These are phyloP conservation scores for Camponotus floridanus DNA, from an alignment of 1,140 invertebrate genomes.

Conservation along the genomic window DNA sequence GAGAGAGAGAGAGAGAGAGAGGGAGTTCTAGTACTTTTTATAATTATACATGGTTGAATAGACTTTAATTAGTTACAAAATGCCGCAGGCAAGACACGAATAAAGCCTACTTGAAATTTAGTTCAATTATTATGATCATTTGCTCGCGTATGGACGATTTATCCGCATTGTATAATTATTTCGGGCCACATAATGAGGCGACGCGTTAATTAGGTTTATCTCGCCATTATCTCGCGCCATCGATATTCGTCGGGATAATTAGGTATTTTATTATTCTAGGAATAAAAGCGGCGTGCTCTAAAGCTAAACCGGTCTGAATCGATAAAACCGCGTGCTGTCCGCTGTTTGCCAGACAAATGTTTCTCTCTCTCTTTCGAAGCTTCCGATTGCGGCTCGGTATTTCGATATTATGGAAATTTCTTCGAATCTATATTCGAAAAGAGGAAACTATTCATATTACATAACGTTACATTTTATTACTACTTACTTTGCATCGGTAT, in stretches of 20 bases:
- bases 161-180: conserved; percentile 58
- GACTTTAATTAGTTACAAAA: conserved; percentile 39
- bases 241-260: conserved; percentile 43
- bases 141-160: conserved; percentile 47
- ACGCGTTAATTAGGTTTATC: conserved; percentile 58
- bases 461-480: background rate
- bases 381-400: background rate
- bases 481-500: background rate
- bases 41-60: conserved; percentile 42
- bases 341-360: background rate
- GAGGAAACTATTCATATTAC: no score
- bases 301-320: conserved; percentile 8
- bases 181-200: conserved; percentile 36
- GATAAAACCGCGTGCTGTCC: background rate
- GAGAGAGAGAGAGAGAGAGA: no score
- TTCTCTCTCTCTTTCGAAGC: background rate
- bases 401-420: background rate
- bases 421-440: no score
- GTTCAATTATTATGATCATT: conserved; percentile 53
- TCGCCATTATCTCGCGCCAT: conserved; percentile 36
- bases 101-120: conserved; percentile 37
- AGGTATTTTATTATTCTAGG: conserved; percentile 29
- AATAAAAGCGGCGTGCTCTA: conserved; percentile 8
- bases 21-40: background rate
- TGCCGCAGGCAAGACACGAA: conserved; percentile 43